Percentiles rank a stretch among this genome's conserved stretches.
These are phyloP conservation scores for Lates calcarifer DNA, from an alignment of 2,113 vertebrate species.

Conservation along the genomic window DNA sequence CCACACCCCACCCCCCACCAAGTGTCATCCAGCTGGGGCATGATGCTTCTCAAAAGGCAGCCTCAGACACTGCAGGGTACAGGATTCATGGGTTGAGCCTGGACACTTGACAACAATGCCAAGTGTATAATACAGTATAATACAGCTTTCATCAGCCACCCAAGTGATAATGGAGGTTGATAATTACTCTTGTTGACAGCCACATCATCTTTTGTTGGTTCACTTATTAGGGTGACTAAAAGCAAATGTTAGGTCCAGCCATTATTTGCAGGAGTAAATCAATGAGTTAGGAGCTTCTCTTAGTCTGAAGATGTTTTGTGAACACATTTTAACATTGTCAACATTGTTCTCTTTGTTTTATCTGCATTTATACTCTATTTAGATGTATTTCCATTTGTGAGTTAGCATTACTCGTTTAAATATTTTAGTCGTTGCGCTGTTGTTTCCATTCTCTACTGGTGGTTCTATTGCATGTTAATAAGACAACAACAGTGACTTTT, in stretches of 20 bases:
- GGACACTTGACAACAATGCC: slow-evolving; percentile 25
- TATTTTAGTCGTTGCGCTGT: not conserved
- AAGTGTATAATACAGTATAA: slow-evolving; percentile 24
- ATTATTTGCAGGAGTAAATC: not conserved
- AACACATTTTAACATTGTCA: no score
- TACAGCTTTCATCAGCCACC: slow-evolving; percentile 26
- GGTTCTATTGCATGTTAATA: not conserved
- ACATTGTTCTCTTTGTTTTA: not conserved
- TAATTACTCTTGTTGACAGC: slow-evolving; percentile 18
- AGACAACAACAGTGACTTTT: not conserved
- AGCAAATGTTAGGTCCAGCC: not conserved
- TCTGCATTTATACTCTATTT: not conserved
- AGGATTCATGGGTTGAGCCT: slow-evolving; percentile 32
- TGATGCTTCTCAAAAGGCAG: slow-evolving; percentile 30
- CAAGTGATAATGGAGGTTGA: slow-evolving; percentile 27
- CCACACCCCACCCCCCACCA: not conserved
- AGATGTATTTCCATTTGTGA: not conserved
- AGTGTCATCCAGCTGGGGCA: slow-evolving; percentile 36
- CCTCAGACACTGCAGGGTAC: slow-evolving; percentile 13
- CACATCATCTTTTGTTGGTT: slow-evolving; percentile 1
- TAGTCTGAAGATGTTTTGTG: not conserved
- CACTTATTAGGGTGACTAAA: not conserved
- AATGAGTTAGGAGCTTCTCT: not conserved
- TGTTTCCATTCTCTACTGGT: not conserved
- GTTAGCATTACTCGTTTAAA: not conserved